Base-by-base conservation (phyloP, 2,888 invertebrate species). In the Trilocha varians region DNA sequence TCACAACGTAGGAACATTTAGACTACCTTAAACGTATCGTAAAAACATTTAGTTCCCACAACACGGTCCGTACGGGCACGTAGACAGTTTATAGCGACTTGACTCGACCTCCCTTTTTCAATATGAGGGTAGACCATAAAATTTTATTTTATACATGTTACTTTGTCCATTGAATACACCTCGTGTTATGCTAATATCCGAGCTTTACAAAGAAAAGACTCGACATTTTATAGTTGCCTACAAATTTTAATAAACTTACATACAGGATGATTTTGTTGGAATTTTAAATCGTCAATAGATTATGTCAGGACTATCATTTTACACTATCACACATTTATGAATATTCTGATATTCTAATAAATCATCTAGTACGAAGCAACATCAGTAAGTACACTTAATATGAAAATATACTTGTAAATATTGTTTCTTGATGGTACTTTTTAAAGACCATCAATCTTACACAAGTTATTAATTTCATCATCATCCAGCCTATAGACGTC, bases 211-310 rank as follows among this genome's bases (percentile, higher is more conserved):
- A 77, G 70, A 69, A 70, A 57, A 57, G 63, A 62, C 63, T 59
- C 53, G 51, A 66, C 67, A 75, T 74, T 77, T 78, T 79, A 55
- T 50, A 65, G 62, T 74, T 67, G 69, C 71, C 75, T 76, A 80
- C 76, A 78, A 79, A 82, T 85, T 83, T 80, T 69, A 80, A 85
- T 83, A 83, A 79, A 77, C 75, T 83, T 78, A 25, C 78, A n/a
- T n/a, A n/a, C n/a, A n/a, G n/a, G n/a, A n/a, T n/a, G n/a, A n/a
- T n/a, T n/a, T n/a, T n/a, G n/a, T n/a, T n/a, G n/a, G n/a, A n/a
- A n/a, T n/a, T n/a, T n/a, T n/a, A n/a, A n/a, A n/a, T n/a, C n/a
- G n/a, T n/a, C n/a, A n/a, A n/a, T n/a, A n/a, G n/a, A n/a, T n/a
- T n/a, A n/a, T n/a, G n/a, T n/a, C n/a, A n/a, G n/a, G n/a, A n/a